These are phyloP conservation scores for Etia nguti DNA, from an alignment of 2,113 vertebrate species.

Conservation along the genomic window DNA sequence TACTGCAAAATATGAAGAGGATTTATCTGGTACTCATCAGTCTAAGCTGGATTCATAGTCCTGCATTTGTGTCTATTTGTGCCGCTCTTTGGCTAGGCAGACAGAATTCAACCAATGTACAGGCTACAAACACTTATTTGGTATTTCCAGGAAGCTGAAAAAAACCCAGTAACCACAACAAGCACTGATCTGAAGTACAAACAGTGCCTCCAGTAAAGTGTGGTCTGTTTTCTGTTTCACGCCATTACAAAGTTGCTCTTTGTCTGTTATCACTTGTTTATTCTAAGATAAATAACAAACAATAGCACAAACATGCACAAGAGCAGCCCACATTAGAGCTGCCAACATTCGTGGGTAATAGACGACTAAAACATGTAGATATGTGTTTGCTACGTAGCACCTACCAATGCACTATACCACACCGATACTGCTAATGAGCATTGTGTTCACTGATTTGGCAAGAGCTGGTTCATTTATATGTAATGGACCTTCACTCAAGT, in stretches of 20 bases:
- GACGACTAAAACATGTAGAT: background rate
- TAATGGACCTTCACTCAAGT: background rate
- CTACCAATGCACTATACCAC: background rate
- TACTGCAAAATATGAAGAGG: background rate
- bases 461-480: background rate
- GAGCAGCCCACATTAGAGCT: background rate
- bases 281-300: background rate
- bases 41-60: background rate
- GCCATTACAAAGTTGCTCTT: background rate
- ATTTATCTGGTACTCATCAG: background rate
- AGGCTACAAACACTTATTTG: background rate
- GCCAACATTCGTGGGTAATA: background rate
- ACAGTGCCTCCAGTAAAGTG: background rate
- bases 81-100: background rate
- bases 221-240: background rate
- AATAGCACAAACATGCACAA: background rate
- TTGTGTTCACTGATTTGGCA: background rate
- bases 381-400: background rate
- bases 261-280: background rate
- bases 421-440: background rate
- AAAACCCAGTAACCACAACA: rapidly evolving
- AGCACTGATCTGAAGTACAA: background rate
- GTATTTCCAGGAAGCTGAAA: background rate
- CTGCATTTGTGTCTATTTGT: background rate
- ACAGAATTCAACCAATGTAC: background rate